These are phyloP conservation scores for Stenichneumon culpator DNA, from an alignment of 2,888 invertebrate genomes.

Conservation along the genomic window DNA sequence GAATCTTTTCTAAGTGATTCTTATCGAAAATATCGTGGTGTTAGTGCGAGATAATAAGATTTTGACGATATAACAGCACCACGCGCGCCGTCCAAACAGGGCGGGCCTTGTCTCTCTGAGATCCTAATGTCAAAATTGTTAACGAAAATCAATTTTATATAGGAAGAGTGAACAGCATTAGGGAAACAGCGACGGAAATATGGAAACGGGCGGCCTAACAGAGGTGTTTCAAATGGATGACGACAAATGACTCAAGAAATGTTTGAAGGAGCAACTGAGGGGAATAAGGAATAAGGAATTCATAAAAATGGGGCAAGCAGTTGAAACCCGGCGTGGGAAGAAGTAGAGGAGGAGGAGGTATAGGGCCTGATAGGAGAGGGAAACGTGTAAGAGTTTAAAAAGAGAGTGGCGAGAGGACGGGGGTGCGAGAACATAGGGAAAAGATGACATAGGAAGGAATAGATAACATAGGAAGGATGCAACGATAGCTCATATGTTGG, in stretches of 20 bases:
- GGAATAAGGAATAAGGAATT: neutral
- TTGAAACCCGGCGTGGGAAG: no score
- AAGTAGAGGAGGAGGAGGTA: no score
- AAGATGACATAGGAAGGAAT: no score
- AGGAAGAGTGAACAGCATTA: neutral
- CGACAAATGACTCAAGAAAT: neutral
- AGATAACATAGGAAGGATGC: no score
- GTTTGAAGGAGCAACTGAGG: neutral
- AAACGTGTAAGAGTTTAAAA: no score
- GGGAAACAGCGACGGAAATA: neutral
- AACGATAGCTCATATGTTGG: no score
- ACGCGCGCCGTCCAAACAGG: conserved; percentile 86
- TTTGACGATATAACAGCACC: conserved; percentile 87
- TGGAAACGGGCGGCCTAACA: neutral
- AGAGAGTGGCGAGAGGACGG: no score
- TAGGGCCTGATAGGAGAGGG: no score
- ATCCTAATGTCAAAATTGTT: conserved; percentile 83
- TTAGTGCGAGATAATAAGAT: conserved; percentile 85
- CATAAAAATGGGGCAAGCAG: neutral
- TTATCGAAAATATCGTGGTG: conserved; percentile 30
- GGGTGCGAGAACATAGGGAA: no score
- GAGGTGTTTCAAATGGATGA: neutral
- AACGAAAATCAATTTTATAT: conserved; percentile 68
- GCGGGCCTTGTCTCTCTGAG: conserved; percentile 81
- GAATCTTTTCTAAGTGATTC: no score